Evolutionary conservation across 2,113 vertebrate genomes (phyloP), one percentile per base, ranked within the genome.

Genomic region (Rafetus swinhoei): DNA sequence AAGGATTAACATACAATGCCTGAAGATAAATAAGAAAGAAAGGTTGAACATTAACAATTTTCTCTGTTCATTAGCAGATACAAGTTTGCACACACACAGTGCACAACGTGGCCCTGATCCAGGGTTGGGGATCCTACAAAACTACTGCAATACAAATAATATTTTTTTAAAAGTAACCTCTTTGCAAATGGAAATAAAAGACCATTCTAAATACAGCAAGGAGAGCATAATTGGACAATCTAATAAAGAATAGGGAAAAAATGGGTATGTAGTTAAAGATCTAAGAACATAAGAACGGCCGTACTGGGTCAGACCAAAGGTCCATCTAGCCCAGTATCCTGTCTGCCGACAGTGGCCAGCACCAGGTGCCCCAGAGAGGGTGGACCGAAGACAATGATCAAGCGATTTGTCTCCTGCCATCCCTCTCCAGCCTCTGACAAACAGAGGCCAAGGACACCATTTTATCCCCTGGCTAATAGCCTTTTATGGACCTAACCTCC

Each of bases 1-100:
- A 59, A 10, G 99, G 99, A 95, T 99, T 99, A 85, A 99, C 98
- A 88, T 99, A 97, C 55, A 99, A 96, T 14, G 99, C 99, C 99
- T 99, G 89, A 82, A 95, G 92, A 74, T 0, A 89, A 92, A 39
- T 88, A 15, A 95, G 22, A 7, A 86, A 56, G n/a, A 45, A 57
- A 86, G 4, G 56, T 54, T 82, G 59, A 81, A 69, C 16, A 74
- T 5, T 59, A 29, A 4, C 81, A 72, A 94, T 90, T 3, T 82
- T 86, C 89, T 91, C n/a, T 69, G 56, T 45, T 80, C 90, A 83
- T 65, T 90, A 85, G 52, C 45, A 60, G 52, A 77, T 8, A 50
- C 4, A 82, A 93, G 50, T 29, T 55, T 29, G 50, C 21, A 15
- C 6, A 81, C 21, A 13, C 4, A 82, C 18, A 18, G 92, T 52